Base-by-base conservation (phyloP, 2,888 invertebrate species). In the Troides aeacus region DNA sequence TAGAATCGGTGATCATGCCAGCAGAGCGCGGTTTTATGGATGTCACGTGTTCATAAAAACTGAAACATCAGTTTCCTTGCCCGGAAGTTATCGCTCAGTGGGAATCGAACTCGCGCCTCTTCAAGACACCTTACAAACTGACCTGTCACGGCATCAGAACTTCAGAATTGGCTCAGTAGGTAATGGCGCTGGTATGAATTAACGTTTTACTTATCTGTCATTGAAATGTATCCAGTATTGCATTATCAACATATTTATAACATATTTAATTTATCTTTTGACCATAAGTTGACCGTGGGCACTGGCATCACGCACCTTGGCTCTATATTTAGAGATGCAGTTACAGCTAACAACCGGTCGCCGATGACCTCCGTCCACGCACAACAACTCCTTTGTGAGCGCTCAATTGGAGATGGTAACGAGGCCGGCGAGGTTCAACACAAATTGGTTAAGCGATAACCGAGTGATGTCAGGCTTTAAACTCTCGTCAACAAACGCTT, bases 301-400 rank as follows among this genome's bases (percentile, higher is more conserved):
- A 82, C 76, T 88, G 85, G 89, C 86, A 86, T 89, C 87, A 89
- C 73, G 77, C 77, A 78, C 82, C 81, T 82, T 78, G 79, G 56
- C 63, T 75, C 63, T 75, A 89, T 84, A 85, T 86, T 81, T 90
- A 90, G 89, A 85, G 85, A 84, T 90, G 89, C 89, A 89, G 78
- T 77, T 81, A 76, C 67, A 62, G 12, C 57, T 68, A 59, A 30
- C 62, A 64, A 73, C 83, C 81, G 80, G 73, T 75, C 73, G 74
- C 73, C 30, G 18, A 42, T 76, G 86, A 81, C 74, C 83, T 79
- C 78, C 76, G 71, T 68, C 73, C 72, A 75, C 73, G 80, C 75
- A 81, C 77, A 81, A 82, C 81, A 81, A 75, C 75, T 74, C 71
- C 74, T 76, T 70, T 73, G 74, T 73, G 71, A 72, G 70, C 73